Conservation (phyloP, 2,888 invertebrate species). For the Cephus runcator region DNA sequence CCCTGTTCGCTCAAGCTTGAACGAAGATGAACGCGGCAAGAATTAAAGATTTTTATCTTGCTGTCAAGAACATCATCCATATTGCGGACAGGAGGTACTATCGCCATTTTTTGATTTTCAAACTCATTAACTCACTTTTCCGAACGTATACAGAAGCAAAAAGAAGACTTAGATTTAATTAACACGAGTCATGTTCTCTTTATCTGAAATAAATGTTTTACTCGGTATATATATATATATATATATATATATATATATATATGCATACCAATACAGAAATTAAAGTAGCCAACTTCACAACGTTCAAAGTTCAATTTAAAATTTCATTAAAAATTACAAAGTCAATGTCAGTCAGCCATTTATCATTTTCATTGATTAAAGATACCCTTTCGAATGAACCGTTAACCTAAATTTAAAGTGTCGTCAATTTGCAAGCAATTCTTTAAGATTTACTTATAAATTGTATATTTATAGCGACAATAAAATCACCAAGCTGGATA, state of each 20-base stretch:
- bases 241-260: too few species aligned
- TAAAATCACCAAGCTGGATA: neutral
- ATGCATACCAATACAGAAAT: too few species aligned
- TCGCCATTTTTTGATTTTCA: neutral
- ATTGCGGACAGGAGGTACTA: neutral
- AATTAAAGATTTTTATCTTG: neutral
- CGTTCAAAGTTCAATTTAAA: too few species aligned
- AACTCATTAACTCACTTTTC: neutral
- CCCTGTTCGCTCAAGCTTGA: neutral
- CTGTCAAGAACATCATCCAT: neutral
- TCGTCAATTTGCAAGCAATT: neutral
- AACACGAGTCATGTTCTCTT: neutral
- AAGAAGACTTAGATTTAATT: neutral
- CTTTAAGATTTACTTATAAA: neutral
- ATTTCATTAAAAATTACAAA: too few species aligned
- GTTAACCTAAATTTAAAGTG: too few species aligned
- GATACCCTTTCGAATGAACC: too few species aligned
- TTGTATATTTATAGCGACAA: neutral
- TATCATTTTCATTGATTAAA: too few species aligned
- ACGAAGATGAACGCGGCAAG: neutral
- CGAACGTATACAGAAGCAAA: neutral
- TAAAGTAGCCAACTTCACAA: too few species aligned
- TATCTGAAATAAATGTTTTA: neutral
- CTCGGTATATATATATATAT: too few species aligned
- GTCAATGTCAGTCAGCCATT: too few species aligned